Percentiles rank a stretch among this genome's conserved stretches.
Evolutionary conservation across 92 coral and sea anemone species (phyloP).

Genomic region (Virgularia gustaviana): DNA sequence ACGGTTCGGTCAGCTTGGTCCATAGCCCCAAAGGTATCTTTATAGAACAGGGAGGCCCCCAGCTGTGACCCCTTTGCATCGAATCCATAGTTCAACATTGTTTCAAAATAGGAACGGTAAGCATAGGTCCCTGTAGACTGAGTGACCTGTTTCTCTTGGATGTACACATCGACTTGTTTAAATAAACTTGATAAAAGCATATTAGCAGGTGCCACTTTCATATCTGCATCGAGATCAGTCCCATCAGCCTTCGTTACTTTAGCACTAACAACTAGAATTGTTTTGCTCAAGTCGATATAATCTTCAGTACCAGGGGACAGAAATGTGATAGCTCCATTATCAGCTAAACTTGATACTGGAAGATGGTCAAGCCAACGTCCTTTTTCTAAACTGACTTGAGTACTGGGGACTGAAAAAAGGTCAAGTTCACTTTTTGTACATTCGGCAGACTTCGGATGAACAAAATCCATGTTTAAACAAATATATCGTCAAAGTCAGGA

Average conservation of each 20-base stretch:
- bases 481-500: conserved; percentile 2
- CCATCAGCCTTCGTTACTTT: not conserved
- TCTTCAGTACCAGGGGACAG: too few relatives aligned
- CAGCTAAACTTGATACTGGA: too few relatives aligned
- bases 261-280: not conserved
- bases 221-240: not conserved
- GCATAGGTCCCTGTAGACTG: conserved; percentile 27
- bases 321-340: too few relatives aligned
- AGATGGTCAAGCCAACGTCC: too few relatives aligned
- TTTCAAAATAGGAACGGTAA: conserved; percentile 4
- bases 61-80: conserved; percentile 12
- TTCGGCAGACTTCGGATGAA: too few relatives aligned
- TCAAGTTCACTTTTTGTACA: too few relatives aligned
- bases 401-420: too few relatives aligned
- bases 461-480: too few relatives aligned
- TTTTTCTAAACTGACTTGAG: too few relatives aligned
- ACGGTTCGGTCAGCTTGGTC: not conserved
- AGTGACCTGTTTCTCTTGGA: conserved; percentile 7
- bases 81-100: conserved; percentile 1
- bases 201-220: conserved; percentile 22
- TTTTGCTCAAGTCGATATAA: too few relatives aligned
- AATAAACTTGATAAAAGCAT: conserved; percentile 10
- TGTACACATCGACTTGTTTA: conserved; percentile 16
- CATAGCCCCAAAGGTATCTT: conserved; percentile 17
- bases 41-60: not conserved